Base-by-base conservation (phyloP, 2,797 vertebrate genomes). In the Tauraco hartlaubi region DNA sequence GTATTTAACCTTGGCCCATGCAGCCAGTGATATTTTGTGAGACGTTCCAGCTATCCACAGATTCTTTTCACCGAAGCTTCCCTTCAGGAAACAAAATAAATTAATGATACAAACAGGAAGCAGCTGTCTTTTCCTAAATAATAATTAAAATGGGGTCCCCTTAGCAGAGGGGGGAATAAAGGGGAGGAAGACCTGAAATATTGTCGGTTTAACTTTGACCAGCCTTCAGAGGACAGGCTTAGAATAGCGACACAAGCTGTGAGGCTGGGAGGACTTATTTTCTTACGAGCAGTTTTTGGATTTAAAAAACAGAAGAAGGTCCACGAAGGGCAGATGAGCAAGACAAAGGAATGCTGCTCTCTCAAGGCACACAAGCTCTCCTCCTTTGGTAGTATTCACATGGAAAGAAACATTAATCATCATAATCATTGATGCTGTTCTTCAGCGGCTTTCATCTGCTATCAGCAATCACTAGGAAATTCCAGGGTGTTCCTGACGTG, bases 71-170 rank as follows among this genome's bases (percentile, higher is more conserved):
- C 96, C 2, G 2, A 96, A 97, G 94, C 93, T 97, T 97, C 97
- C 97, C 96, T 97, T 97, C 97, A 97, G 97, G 97, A 97, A 97
- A 97, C 94, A 97, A 97, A 97, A 97, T 97, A 96, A 97, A 97
- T 97, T 97, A 97, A 97, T 97, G 96, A 97, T 95, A 97, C 96
- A 97, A 97, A 97, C 97, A 97, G 97, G 97, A 97, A 97, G 96
- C 97, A 97, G 91, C 97, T 97, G 97, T 97, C 96, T 97, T 97
- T 96, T 97, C 96, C 96, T 97, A 97, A 97, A 97, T 97, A 97
- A 96, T 96, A 95, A 96, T 97, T 97, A 96, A 97, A 97, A 94
- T 92, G 88, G 75, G 69, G 95, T 96, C 91, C 91, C 90, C 92
- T 79, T 94, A 82, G 88, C n/a, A 12, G 67, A 81, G 31, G 2